Percentiles rank a stretch among this genome's conserved stretches.
Conservation (phyloP, 2,113 vertebrate genomes). For the Epinephelus moara region DNA sequence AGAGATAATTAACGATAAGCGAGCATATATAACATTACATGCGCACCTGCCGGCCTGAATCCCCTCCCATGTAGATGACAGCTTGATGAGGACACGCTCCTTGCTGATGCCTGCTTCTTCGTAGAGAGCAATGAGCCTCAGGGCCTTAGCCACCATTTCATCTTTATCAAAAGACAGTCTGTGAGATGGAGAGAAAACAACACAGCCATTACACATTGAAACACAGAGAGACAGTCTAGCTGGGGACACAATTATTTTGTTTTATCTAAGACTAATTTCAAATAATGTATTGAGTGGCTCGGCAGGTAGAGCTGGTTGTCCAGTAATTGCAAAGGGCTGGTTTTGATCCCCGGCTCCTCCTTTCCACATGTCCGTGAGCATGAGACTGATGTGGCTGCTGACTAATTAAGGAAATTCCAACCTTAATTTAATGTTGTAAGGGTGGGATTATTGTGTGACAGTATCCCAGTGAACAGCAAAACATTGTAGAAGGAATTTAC, state of each 20-base stretch:
- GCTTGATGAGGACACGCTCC: slow-evolving; percentile 94
- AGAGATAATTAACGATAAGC: too few species aligned
- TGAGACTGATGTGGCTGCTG: background rate
- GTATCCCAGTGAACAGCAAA: background rate
- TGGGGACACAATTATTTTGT: background rate
- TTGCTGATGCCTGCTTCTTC: slow-evolving; percentile 91
- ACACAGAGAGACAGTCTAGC: background rate
- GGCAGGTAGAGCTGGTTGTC: background rate
- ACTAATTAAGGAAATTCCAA: background rate
- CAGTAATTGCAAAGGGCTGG: background rate
- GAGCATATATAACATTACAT: background rate
- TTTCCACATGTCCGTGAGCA: background rate
- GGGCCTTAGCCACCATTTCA: slow-evolving; percentile 91
- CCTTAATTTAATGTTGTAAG: background rate
- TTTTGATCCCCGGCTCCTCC: too few species aligned
- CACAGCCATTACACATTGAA: background rate
- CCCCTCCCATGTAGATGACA: slow-evolving; percentile 97
- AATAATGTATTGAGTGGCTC: background rate
- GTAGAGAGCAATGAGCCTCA: slow-evolving; percentile 91
- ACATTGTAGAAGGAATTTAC: background rate
- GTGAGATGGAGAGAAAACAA: background rate
- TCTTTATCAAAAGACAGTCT: slow-evolving; percentile 97
- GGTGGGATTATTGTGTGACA: too few species aligned
- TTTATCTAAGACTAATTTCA: background rate
- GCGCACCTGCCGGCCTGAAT: slow-evolving; percentile 95